These are phyloP conservation scores for Chaetura pelagica DNA, from an alignment of 2,113 vertebrate genomes.

Conservation along the genomic window DNA sequence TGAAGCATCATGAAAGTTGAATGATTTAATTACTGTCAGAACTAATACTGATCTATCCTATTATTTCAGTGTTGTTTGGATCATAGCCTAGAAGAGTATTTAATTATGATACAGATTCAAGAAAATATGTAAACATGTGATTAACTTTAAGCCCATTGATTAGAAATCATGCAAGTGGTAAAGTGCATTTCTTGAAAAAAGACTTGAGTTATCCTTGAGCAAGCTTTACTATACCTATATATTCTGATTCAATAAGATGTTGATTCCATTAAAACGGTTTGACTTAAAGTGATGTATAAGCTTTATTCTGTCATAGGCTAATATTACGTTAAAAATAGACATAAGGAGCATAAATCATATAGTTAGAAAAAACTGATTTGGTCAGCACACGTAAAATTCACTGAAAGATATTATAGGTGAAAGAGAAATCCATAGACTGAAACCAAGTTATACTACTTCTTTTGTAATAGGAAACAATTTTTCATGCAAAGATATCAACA, in stretches of 20 bases:
- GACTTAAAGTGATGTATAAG: background rate
- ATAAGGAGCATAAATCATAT: background rate
- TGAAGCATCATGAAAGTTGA: background rate
- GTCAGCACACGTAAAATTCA: background rate
- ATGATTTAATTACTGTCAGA: background rate
- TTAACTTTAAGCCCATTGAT: background rate
- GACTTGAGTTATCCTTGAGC: background rate
- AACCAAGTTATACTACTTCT: background rate
- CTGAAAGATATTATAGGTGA: background rate
- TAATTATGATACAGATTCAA: background rate
- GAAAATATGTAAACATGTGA: background rate
- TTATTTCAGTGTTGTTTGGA: background rate
- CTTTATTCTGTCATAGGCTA: background rate
- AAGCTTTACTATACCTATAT: background rate
- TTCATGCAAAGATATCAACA: background rate
- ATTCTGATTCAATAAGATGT: background rate
- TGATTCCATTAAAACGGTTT: background rate
- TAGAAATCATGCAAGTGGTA: background rate
- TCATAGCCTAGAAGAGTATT: background rate
- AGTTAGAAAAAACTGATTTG: background rate
- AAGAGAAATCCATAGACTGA: background rate
- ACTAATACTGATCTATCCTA: background rate
- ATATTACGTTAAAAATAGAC: background rate
- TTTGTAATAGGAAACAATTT: background rate
- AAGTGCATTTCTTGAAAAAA: background rate